These are phyloP conservation scores for Lophius americanus DNA, from an alignment of 2,797 vertebrate species.

Conservation along the genomic window DNA sequence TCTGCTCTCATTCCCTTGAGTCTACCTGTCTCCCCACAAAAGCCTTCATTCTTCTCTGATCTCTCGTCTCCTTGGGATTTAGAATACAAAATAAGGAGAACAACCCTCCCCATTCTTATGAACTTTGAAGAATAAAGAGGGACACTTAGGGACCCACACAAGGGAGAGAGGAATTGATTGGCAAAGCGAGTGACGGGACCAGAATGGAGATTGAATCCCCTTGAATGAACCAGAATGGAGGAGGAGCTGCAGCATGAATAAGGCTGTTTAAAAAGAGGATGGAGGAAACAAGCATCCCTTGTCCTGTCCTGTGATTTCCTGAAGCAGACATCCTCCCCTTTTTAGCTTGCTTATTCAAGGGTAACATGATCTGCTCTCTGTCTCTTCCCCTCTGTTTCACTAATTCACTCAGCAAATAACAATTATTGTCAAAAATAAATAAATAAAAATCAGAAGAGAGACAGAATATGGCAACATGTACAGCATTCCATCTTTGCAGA, in stretches of 20 bases:
- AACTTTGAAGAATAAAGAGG: conserved; percentile 80
- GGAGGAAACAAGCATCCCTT: conserved; percentile 79
- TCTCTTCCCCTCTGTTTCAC: conserved; percentile 49
- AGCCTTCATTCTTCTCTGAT: conserved; percentile 63
- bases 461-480: conserved; percentile 20
- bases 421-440: conserved; percentile 33
- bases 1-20: conserved; percentile 50
- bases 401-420: conserved; percentile 67
- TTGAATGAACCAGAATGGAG: conserved; percentile 78
- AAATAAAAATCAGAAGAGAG: conserved; percentile 36
- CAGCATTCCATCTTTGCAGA: conserved; percentile 24
- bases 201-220: conserved; percentile 81
- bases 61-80: conserved; percentile 58
- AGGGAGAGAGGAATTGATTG: conserved; percentile 78
- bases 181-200: conserved; percentile 72
- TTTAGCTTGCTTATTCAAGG: conserved; percentile 75
- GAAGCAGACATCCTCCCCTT: conserved; percentile 79
- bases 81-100: conserved; percentile 81
- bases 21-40: conserved; percentile 65
- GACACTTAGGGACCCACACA: conserved; percentile 72
- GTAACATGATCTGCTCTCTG: conserved; percentile 64
- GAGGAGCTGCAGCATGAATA: conserved; percentile 78
- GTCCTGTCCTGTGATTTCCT: conserved; percentile 77
- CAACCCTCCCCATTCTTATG: conserved; percentile 80
- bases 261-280: conserved; percentile 78